Percentiles rank a stretch among this genome's conserved stretches.
Conservation (phyloP, 2,113 vertebrate genomes). For the Larimichthys polyactis region DNA sequence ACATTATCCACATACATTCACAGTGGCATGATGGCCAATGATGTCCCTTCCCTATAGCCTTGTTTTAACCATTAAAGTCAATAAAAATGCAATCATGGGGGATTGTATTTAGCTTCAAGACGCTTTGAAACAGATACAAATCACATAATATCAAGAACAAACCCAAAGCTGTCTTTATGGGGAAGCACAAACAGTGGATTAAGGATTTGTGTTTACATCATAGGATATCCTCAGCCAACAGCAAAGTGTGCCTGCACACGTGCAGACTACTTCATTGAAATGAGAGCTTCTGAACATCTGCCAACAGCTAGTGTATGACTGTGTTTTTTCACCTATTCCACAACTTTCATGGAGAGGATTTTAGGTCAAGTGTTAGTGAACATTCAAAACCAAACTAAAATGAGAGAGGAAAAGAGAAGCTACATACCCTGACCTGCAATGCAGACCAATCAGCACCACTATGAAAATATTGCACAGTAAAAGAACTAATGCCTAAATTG, state of each 20-base stretch:
- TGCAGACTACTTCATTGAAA: constrained; percentile 2
- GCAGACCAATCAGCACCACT: background rate
- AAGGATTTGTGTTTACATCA: background rate
- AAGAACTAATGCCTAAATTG: background rate
- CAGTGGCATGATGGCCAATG: background rate
- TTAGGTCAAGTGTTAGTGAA: background rate
- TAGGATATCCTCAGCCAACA: background rate
- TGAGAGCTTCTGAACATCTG: background rate
- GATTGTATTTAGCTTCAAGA: constrained; percentile 10
- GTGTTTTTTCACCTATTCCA: background rate
- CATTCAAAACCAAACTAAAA: background rate
- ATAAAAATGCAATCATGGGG: constrained; percentile 28
- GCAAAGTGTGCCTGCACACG: background rate
- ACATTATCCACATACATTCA: constrained; percentile 2
- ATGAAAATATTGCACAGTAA: background rate
- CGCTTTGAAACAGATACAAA: background rate
- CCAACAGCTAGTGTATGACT: background rate
- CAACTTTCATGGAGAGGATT: background rate
- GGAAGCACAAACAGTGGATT: background rate
- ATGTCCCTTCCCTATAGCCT: background rate
- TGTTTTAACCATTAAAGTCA: constrained; percentile 4
- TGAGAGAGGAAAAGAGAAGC: background rate
- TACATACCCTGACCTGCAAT: background rate
- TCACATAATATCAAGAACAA: background rate
- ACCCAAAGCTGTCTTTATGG: background rate